Evolutionary conservation across 1,140 invertebrate genomes (phyloP).

Genomic region (Geopemphigus sp.): DNA sequence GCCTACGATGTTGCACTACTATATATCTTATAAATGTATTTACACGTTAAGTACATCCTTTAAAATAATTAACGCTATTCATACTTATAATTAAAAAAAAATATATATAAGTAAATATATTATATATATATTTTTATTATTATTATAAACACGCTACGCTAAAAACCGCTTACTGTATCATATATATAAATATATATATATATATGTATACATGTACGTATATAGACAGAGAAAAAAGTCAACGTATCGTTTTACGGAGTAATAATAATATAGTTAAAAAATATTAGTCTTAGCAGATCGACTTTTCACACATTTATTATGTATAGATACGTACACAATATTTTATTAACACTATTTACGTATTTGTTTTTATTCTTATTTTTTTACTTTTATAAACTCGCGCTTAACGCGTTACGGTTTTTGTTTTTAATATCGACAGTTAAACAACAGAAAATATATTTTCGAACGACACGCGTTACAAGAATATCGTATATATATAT

Average conservation of each 20-base stretch:
- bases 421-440: not conserved
- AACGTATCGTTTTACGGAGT: conserved; percentile 17
- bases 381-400: conserved; percentile 11
- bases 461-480: conserved; percentile 19
- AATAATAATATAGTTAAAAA: conserved; percentile 43
- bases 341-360: conserved; percentile 39
- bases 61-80: conserved; percentile 32
- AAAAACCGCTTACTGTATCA: conserved; percentile 16
- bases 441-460: conserved; percentile 30
- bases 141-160: conserved; percentile 24
- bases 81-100: not conserved
- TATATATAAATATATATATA: not conserved
- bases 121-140: not conserved
- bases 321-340: too few species aligned
- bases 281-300: conserved; percentile 37
- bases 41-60: conserved; percentile 36
- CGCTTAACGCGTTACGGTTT: conserved; percentile 31
- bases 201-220: too few species aligned
- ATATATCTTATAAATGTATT: conserved; percentile 26
- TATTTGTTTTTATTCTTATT: conserved; percentile 30
- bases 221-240: conserved; percentile 39
- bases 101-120: not conserved
- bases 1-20: conserved; percentile 33
- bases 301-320: conserved; percentile 34
- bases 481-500: conserved; percentile 6